Evolutionary conservation across 2,888 invertebrate species (phyloP).

Genomic region (Steinernema hermaphroditum): DNA sequence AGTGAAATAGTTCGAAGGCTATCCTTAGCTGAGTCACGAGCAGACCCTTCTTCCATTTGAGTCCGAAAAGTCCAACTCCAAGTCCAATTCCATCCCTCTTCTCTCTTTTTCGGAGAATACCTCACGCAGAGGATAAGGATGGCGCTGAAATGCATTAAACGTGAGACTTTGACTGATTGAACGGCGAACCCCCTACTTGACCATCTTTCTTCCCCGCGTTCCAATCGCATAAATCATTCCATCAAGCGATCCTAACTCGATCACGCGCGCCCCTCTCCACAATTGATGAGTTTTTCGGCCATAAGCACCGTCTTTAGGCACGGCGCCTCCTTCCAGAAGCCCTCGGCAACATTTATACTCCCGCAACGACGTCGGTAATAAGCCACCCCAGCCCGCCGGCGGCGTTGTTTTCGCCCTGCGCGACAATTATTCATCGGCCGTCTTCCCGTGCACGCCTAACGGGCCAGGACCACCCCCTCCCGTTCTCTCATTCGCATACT

Average conservation of each 20-base stretch:
- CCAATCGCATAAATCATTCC: slow-evolving; percentile 1
- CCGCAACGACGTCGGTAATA: slow-evolving; percentile 15
- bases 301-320: background rate
- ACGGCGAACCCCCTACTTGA: no score
- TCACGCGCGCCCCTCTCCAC: background rate
- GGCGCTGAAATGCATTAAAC: no score
- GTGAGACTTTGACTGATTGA: no score
- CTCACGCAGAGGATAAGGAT: no score
- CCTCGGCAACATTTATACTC: slow-evolving; percentile 18
- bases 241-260: slow-evolving; percentile 1
- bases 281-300: slow-evolving; percentile 27
- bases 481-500: background rate
- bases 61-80: no score
- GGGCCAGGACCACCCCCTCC: background rate
- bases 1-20: no score
- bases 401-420: slow-evolving; percentile 11
- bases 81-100: no score
- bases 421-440: slow-evolving; percentile 12
- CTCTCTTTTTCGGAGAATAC: no score
- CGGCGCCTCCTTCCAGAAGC: background rate
- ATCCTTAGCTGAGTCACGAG: no score
- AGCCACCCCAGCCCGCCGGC: background rate
- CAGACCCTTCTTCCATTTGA: no score
- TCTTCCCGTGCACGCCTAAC: background rate
- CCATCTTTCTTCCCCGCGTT: no score